Evolutionary conservation across 1,140 invertebrate genomes (phyloP).

Genomic region (Lucilia sericata): DNA sequence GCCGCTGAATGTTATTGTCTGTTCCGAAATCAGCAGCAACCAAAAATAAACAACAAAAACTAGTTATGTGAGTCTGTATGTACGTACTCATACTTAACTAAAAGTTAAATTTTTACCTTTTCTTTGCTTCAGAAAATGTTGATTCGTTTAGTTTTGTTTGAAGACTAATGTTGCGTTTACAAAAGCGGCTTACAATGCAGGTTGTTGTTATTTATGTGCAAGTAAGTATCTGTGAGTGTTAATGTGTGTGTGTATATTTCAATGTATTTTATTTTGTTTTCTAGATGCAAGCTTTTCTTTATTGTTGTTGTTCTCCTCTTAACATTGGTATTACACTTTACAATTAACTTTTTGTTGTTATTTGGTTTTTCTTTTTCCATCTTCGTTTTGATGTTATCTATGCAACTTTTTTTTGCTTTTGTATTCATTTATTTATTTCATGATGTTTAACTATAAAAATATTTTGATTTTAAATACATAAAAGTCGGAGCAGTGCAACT

Average conservation of each 20-base stretch:
- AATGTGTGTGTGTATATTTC: not conserved
- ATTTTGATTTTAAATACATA: not conserved
- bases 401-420: not conserved
- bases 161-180: not conserved
- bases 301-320: not conserved
- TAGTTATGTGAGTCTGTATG: not conserved
- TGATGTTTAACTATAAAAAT: slow-evolving; percentile 8
- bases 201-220: not conserved
- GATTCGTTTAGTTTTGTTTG: slow-evolving; percentile 1
- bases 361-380: not conserved
- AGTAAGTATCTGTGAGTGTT: not conserved
- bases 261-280: not conserved
- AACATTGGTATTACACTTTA: not conserved
- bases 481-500: not conserved
- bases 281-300: not conserved
- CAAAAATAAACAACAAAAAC: not conserved
- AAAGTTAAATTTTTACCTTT: slow-evolving; percentile 12
- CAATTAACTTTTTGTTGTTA: not conserved
- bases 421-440: not conserved
- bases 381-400: not conserved
- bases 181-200: slow-evolving; percentile 22
- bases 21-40: not conserved
- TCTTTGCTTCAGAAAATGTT: not conserved
- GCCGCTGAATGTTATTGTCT: not conserved
- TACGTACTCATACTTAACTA: not conserved